phyloP scores from a whole-genome alignment of 2,888 invertebrate genomes.

The Papilio protenor region DNA sequence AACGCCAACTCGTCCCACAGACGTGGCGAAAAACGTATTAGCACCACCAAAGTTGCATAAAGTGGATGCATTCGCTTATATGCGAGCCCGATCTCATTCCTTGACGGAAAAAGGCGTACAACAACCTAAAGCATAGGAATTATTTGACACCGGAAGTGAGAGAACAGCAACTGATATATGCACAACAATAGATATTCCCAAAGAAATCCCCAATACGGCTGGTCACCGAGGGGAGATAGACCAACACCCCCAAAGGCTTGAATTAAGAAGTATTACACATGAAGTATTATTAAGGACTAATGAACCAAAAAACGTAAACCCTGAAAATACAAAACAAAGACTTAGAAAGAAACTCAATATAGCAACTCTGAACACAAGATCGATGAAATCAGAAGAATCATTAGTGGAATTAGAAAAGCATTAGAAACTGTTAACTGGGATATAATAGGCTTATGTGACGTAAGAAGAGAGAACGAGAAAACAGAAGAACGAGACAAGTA shows the following conservation, averaged over 20 bases:
- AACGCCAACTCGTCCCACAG: constrained; percentile 1
- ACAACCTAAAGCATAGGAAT: not conserved
- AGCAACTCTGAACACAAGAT: no score
- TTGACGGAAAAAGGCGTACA: no score
- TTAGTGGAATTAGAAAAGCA: no score
- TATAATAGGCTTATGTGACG: no score
- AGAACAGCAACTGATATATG: not conserved
- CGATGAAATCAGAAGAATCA: no score
- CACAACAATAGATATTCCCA: not conserved
- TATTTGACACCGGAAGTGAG: not conserved
- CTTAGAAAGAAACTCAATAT: no score
- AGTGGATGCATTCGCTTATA: constrained; percentile 4
- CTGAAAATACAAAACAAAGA: no score
- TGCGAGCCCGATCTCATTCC: not conserved
- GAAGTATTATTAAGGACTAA: no score
- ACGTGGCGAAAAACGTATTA: not conserved
- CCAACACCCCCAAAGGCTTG: constrained; percentile 28
- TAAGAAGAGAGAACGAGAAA: not conserved
- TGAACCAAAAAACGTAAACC: no score
- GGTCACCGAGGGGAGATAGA: constrained; percentile 36
- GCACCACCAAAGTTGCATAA: constrained; percentile 11
- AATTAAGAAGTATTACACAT: not conserved
- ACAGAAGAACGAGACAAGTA: not conserved
- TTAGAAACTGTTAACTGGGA: no score
- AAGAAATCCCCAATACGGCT: constrained; percentile 34